Base-by-base conservation (phyloP, 2,888 invertebrate species). In the Lasioglossum calceatum region DNA sequence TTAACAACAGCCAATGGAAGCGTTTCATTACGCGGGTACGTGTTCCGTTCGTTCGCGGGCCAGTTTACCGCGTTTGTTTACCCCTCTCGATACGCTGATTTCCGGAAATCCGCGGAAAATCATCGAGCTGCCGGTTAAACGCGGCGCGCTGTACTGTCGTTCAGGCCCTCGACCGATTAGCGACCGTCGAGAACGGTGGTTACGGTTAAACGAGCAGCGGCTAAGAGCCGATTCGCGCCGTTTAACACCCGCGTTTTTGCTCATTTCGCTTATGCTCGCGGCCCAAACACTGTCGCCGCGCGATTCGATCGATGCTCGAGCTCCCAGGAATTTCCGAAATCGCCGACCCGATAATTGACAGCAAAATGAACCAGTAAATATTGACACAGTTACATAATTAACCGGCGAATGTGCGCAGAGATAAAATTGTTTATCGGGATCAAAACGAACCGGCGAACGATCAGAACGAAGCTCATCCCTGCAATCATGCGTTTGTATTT, bases 1-100 rank as follows among this genome's bases (percentile, higher is more conserved):
- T 87, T 88, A 88, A 90, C 88, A 90, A 70, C 79, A 78, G 23
- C 85, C 88, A 87, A 90, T 90, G 87, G 89, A 89, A 90, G 87
- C 81, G 89, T 89, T 90, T 90, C 89, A 88, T 89, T 90, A 85
- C 83, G 89, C 39, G 70, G 61, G 76, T 42, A 5, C 86, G 86
- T 84, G 89, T 90, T 75, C 73, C 47, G 73, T 36, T 8, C 12
- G 50, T 23, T 4, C 32, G 50, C 42, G n/a, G 71, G 71, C 67
- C 73, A 47, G 81, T 79, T 50, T 73, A 61, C 39, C 78, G 81
- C 72, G 86, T 79, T 82, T 86, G 73, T 73, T 73, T 73, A 36
- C 50, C 50, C 73, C 73, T 36, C 73, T 50, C 73, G 4, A 50
- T 72, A 71, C 89, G 74, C 79, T 77, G 85, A 89, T 89, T 90